Evolutionary conservation across 2,888 invertebrate genomes (phyloP).

Genomic region (Polydrusus pterygomalis): DNA sequence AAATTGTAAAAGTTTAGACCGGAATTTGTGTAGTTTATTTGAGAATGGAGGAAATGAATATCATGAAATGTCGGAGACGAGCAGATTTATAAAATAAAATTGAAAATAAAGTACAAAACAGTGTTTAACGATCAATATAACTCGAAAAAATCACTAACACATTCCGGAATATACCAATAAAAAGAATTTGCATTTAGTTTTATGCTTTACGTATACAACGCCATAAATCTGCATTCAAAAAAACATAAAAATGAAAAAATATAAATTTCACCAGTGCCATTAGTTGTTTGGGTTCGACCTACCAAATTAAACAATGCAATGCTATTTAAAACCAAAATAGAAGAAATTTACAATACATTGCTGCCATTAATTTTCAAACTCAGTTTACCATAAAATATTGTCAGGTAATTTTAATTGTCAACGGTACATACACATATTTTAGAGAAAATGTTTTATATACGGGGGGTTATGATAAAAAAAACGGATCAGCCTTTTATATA

Average conservation of each 20-base stretch:
- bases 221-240: slow-evolving; percentile 18
- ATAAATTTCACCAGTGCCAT: slow-evolving; percentile 29
- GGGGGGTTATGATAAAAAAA: too few relatives aligned
- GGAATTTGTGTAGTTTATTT: not conserved
- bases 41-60: not conserved
- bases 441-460: slow-evolving; percentile 7
- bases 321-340: slow-evolving; percentile 21
- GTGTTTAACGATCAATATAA: not conserved
- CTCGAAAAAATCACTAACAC: slow-evolving; percentile 16
- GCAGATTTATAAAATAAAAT: not conserved
- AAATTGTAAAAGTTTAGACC: too few relatives aligned
- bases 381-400: slow-evolving; percentile 22
- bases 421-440: slow-evolving; percentile 2
- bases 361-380: slow-evolving; percentile 18
- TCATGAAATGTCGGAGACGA: not conserved
- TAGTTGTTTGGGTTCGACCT: slow-evolving; percentile 22
- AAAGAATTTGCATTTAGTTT: slow-evolving; percentile 19
- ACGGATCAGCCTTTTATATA: too few relatives aligned
- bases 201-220: slow-evolving; percentile 9
- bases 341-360: slow-evolving; percentile 33
- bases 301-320: slow-evolving; percentile 32
- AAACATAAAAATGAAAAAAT: slow-evolving; percentile 16
- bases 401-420: slow-evolving; percentile 23
- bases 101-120: not conserved
- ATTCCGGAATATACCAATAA: not conserved